Evolutionary conservation across 2,888 invertebrate species (phyloP).

Genomic region (Gortyna flavago): DNA sequence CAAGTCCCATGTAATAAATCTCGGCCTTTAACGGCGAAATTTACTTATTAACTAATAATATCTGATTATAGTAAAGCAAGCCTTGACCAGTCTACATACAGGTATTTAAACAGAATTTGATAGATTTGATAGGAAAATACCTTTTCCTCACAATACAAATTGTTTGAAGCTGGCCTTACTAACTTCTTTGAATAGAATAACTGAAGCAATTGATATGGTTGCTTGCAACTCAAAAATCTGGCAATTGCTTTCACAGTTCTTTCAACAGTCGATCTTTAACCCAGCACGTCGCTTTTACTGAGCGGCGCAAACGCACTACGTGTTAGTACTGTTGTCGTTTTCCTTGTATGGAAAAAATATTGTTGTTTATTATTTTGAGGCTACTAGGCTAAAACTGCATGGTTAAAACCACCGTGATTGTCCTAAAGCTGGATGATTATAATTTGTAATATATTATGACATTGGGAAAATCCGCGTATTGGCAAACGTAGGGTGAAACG

Average conservation of each 20-base stretch:
- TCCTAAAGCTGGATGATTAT: neutral
- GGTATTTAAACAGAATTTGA: neutral
- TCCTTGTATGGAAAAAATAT: slow-evolving; percentile 8
- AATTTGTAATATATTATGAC: neutral
- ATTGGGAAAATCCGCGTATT: neutral
- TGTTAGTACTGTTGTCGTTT: slow-evolving; percentile 20
- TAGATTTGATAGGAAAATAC: neutral
- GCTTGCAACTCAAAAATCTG: neutral
- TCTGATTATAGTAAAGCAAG: no score
- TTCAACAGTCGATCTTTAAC: slow-evolving; percentile 43
- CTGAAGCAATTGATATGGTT: neutral
- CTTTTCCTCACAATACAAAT: neutral
- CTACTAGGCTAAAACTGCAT: no score
- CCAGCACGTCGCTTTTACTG: slow-evolving; percentile 32
- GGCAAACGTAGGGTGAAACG: neutral
- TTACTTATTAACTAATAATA: neutral
- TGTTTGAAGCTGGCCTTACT: neutral
- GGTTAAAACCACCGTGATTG: neutral
- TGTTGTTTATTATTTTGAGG: neutral
- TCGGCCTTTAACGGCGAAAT: no score
- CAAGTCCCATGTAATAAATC: neutral
- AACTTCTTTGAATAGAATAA: neutral
- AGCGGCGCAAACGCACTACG: slow-evolving; percentile 12
- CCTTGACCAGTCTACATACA: neutral
- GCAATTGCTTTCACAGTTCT: slow-evolving; percentile 43